Conservation (phyloP, 2,113 vertebrate species). For the Chamaea fasciata region DNA sequence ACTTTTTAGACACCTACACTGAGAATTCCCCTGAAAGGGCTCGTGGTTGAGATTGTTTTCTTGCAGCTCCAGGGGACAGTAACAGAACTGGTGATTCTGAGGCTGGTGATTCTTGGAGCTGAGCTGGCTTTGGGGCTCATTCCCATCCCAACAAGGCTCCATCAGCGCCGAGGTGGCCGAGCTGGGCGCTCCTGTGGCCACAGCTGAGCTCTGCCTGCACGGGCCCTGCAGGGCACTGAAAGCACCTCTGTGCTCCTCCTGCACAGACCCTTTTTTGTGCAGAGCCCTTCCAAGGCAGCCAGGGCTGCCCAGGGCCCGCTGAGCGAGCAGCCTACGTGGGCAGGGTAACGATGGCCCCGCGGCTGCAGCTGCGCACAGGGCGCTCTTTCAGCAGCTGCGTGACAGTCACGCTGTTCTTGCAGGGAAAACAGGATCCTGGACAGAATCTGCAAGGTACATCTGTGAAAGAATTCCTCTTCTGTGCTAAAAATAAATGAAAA, state of each 20-base stretch:
- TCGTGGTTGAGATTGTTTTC: neutral
- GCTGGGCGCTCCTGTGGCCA: neutral
- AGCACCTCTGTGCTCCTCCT: slow-evolving; percentile 4
- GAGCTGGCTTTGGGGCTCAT: rapidly evolving
- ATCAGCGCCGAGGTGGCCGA: neutral
- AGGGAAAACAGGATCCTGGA: neutral
- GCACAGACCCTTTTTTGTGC: slow-evolving; percentile 50
- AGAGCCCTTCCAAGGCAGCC: neutral
- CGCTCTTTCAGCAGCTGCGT: neutral
- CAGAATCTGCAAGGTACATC: neutral
- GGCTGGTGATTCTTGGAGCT: rapidly evolving
- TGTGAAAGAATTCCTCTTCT: neutral
- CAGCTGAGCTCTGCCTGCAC: neutral
- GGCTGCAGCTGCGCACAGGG: neutral
- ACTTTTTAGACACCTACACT: neutral
- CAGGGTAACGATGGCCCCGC: neutral
- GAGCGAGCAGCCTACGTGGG: neutral
- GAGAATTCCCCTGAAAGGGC: neutral
- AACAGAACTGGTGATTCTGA: neutral
- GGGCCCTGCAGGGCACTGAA: neutral
- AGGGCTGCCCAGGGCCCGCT: neutral
- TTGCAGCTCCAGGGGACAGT: neutral
- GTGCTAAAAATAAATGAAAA: neutral
- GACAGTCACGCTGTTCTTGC: neutral
- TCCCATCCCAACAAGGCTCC: neutral